A percentile compares a stretch with the other conserved stretches of the same genome.
phyloP scores from a whole-genome alignment of 2,113 vertebrate genomes.

The Protobothrops flavoviridis region DNA sequence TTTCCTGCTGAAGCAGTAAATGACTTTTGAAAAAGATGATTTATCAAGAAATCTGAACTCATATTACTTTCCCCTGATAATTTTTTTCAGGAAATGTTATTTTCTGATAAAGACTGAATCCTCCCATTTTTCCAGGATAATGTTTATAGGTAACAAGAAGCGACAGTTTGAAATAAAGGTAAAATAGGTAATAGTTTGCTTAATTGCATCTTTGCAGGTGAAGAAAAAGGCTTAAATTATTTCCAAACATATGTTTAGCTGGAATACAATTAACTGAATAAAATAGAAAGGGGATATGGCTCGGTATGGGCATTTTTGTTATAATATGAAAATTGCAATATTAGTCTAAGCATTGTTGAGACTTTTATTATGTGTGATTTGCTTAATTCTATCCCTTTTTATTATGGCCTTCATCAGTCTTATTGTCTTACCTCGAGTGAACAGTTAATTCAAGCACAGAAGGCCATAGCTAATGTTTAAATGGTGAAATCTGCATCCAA shows the following conservation, averaged over 20 bases:
- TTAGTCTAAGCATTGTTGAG: constrained; percentile 24
- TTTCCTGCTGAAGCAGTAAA: background rate
- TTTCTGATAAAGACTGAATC: constrained; percentile 31
- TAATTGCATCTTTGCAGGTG: constrained; percentile 27
- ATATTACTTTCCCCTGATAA: constrained; percentile 32
- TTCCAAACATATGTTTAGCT: background rate
- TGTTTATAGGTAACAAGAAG: constrained; percentile 46
- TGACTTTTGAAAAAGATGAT: constrained; percentile 26
- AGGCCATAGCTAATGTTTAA: background rate
- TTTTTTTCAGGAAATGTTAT: constrained; percentile 48
- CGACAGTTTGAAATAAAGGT: constrained; percentile 55
- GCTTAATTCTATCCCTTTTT: constrained; percentile 23
- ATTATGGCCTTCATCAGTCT: constrained; percentile 6
- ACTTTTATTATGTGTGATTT: constrained; percentile 22
- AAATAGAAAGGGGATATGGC: constrained; percentile 29
- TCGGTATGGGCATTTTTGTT: background rate
- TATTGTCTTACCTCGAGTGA: constrained; percentile 1
- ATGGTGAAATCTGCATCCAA: background rate
- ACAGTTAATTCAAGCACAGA: background rate
- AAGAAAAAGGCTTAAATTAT: constrained; percentile 27
- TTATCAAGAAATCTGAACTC: constrained; percentile 49
- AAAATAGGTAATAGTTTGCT: constrained; percentile 48
- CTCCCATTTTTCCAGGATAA: constrained; percentile 20
- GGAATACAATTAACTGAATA: constrained; percentile 24
- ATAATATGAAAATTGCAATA: constrained; percentile 4